Base-by-base conservation (phyloP, 2,888 invertebrate genomes). In the Eristalinus aeneus region DNA sequence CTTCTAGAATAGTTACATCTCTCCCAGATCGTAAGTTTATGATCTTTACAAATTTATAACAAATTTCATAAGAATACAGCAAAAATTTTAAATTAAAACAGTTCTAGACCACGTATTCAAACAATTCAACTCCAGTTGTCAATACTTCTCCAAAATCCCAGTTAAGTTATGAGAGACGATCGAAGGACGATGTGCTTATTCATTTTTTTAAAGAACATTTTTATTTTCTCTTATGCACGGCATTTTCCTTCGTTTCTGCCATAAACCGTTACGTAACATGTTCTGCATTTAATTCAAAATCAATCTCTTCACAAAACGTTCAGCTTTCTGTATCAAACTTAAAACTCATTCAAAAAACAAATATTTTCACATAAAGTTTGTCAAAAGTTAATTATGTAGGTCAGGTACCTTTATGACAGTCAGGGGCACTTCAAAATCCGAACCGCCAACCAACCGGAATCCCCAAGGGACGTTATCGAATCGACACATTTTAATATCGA, bases 371-470 rank as follows among this genome's bases (percentile, higher is more conserved):
- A 16, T 46, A 2, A 1, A n/a, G 16, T 16, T 1, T 8, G 6
- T 46, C 16, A 16, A 46, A 46, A 16, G 16, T 16, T 46, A 16
- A 8, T 8, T 46, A 46, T 46, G n/a, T 46, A 20, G 46, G 46
- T 46, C 46, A 46, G 11, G 16, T 93, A 97, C 97, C 95, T 96
- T 96, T 88, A 95, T 94, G 80, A 96, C 95, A 12, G 95, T 96
- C 39, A 97, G 93, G 10, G 96, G 96, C 89, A 95, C 94, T 65
- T 95, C 95, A 89, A 94, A 96, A 91, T 96, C 96, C 67, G 94
- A 93, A 63, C 97, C 97, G 60, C 96, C 96, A 87, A 95, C 94
- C 81, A 97, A 93, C 75, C 96, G 94, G 92, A 97, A 96, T 69
- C 97, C 97, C 96, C 97, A 97, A 68, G 95, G 94, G 81, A 94